Conservation (phyloP, 2,797 vertebrate genomes). For the Monodelphis domestica region DNA sequence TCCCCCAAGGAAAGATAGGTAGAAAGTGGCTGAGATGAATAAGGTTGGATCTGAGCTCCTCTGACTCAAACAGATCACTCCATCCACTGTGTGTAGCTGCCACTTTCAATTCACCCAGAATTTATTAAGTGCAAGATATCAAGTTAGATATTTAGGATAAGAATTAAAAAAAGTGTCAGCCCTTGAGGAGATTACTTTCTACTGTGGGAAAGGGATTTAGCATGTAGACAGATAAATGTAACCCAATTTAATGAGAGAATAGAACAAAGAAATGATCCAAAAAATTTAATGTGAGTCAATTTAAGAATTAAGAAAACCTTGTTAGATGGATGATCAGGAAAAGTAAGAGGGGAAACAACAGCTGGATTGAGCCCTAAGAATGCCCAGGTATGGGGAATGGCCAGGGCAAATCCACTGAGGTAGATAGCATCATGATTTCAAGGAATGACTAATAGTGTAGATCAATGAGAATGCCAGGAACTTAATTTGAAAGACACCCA, state of each 20-base stretch:
- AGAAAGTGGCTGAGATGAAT: neutral
- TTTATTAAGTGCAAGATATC: neutral
- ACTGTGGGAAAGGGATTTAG: neutral
- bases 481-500: neutral
- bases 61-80: neutral
- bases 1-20: neutral
- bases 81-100: neutral
- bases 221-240: neutral
- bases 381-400: neutral
- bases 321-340: neutral
- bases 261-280: neutral
- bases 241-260: neutral
- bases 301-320: neutral
- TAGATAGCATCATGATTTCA: neutral
- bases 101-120: neutral
- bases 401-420: neutral
- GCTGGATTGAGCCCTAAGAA: neutral
- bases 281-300: neutral
- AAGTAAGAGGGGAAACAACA: neutral
- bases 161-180: neutral
- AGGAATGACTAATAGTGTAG: neutral
- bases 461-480: neutral
- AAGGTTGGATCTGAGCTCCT: neutral
- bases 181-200: neutral
- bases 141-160: neutral